A percentile compares a stretch with the other conserved stretches of the same genome.
Conservation (phyloP, 2,797 vertebrate genomes). For the Calcarius lapponicus region DNA sequence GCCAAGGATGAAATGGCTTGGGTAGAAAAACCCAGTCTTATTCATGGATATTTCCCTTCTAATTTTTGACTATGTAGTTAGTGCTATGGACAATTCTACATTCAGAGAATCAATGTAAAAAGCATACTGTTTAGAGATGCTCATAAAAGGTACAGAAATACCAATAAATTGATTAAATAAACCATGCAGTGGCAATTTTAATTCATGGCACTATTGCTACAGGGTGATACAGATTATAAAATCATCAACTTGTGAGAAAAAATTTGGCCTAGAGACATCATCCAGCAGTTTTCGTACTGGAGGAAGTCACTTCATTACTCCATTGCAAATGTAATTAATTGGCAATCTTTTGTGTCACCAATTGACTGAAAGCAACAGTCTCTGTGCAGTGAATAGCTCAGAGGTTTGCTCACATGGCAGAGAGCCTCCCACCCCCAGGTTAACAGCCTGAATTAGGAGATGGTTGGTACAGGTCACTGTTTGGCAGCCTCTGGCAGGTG, state of each 20-base stretch:
- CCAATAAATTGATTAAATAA: conserved; percentile 5
- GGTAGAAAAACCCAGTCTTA: background rate
- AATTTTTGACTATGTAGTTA: background rate
- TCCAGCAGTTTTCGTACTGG: background rate
- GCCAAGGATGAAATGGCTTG: background rate
- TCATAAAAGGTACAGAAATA: background rate
- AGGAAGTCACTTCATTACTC: conserved; percentile 19
- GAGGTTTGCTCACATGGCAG: background rate
- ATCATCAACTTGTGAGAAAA: background rate
- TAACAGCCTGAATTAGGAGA: background rate
- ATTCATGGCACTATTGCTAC: background rate
- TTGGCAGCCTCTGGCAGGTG: background rate
- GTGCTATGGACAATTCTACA: background rate
- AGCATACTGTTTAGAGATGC: background rate
- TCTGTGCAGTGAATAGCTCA: background rate
- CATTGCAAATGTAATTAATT: conserved; percentile 21
- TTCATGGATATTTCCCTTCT: background rate
- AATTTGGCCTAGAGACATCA: background rate
- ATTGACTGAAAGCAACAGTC: background rate
- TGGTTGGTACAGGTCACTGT: background rate
- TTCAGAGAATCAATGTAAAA: background rate
- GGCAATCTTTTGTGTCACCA: background rate
- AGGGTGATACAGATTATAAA: background rate
- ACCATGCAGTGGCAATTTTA: background rate
- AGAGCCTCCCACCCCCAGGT: background rate